Evolutionary conservation across 1,140 invertebrate genomes (phyloP).

Genomic region (Cephus cinctus): DNA sequence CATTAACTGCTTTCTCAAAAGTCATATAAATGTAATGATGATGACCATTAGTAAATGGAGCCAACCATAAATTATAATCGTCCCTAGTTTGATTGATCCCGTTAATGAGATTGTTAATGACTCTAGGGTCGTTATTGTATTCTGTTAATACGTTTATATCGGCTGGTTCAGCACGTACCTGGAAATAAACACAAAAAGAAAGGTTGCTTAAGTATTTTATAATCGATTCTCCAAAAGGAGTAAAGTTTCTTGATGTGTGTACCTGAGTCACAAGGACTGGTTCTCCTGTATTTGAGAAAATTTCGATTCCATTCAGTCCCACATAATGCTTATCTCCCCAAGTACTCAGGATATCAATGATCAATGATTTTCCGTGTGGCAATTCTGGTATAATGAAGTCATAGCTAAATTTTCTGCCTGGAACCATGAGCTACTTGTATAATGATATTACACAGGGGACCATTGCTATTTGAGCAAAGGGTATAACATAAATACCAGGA

Average conservation of each 20-base stretch:
- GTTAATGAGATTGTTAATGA: constrained; percentile 68
- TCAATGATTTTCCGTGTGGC: constrained; percentile 66
- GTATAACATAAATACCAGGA: not conserved
- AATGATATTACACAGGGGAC: not conserved
- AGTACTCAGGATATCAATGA: constrained; percentile 70
- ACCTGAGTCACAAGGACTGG: constrained; percentile 60
- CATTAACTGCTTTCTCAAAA: constrained; percentile 58
- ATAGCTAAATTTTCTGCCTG: constrained; percentile 8
- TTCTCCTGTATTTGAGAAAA: constrained; percentile 68
- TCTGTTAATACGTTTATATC: constrained; percentile 64
- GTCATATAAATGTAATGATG: constrained; percentile 63
- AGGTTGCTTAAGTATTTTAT: too few relatives aligned
- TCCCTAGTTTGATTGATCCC: constrained; percentile 72
- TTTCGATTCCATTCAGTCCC: constrained; percentile 78
- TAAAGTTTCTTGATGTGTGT: constrained; percentile 17
- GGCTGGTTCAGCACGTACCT: constrained; percentile 62
- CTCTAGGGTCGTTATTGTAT: constrained; percentile 60
- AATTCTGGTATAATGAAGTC: constrained; percentile 70
- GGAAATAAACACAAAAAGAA: too few relatives aligned
- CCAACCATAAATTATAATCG: constrained; percentile 75
- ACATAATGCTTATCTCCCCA: constrained; percentile 85
- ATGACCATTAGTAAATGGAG: constrained; percentile 60
- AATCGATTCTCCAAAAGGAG: too few relatives aligned
- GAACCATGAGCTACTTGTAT: not conserved
- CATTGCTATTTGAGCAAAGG: not conserved